Evolutionary conservation across 2,888 invertebrate genomes (phyloP), one percentile per base, ranked within the genome.

Genomic region (Sarcophaga subvicina): DNA sequence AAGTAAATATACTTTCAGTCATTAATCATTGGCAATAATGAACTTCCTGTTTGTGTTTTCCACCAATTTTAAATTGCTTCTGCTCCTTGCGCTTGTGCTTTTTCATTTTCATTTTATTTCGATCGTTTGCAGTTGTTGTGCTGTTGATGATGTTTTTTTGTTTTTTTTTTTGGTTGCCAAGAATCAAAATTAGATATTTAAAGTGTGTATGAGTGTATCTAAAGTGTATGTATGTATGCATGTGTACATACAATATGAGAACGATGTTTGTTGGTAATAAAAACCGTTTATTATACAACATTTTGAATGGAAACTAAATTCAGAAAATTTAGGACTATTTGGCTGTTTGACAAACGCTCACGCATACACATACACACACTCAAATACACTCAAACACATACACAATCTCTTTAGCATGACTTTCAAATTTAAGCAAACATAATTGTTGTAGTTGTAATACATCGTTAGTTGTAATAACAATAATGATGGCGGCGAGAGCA

Each of bases 11-110:
- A 86, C 88, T 88, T 83, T 79, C 76, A 71, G 90, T 90, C 92
- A 91, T 92, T 91, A 92, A 91, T 91, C 92, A 91, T 92, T 90
- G 92, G 90, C 91, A 91, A 91, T 91, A 91, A 91, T 91, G 91
- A 91, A 92, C 91, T 91, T 92, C 92, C 92, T 90, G 88, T 89
- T 91, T 90, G 89, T 90, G 87, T 87, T 85, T 85, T 85, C 83
- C 83, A 85, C 84, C 81, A 87, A 85, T 88, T 88, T 86, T 72
- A 86, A 86, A 88, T 88, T 83, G 84, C 86, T 87, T 64, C 76
- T 79, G 69, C 79, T 79, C 45, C 45, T 75, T 66, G 47, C 71
- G 6, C 54, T 54, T 14, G 8, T 54, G n/a, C 47, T 49, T 22
- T 20, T 63, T 76, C 11, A 72, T 54, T 54, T 62, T 22, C 37